Evolutionary conservation across 2,797 vertebrate genomes (phyloP).

Genomic region (Triplophysa yarkandensis): DNA sequence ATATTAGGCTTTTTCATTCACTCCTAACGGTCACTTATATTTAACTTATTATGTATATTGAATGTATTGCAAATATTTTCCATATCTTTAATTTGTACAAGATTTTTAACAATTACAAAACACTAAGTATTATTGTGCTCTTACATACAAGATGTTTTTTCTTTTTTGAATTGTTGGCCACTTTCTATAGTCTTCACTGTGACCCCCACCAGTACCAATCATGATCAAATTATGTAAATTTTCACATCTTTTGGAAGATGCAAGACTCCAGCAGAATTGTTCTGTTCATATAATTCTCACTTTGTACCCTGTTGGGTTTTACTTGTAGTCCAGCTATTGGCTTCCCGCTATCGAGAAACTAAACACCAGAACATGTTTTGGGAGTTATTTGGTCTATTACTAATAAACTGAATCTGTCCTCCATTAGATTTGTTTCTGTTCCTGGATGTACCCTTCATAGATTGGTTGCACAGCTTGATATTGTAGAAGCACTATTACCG

Average conservation of each 20-base stretch:
- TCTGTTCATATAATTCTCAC: conserved; percentile 29
- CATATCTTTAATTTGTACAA: no score
- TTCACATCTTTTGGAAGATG: conserved; percentile 27
- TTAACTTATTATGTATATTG: no score
- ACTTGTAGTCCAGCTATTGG: conserved; percentile 27
- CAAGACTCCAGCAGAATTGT: neutral
- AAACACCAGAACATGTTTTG: conserved; percentile 18
- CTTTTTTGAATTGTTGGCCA: neutral
- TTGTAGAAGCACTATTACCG: neutral
- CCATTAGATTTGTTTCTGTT: neutral
- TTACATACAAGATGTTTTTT: neutral
- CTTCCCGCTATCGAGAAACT: neutral
- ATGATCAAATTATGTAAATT: neutral
- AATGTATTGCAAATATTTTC: no score
- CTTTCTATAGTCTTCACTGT: neutral
- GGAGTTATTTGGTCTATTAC: neutral
- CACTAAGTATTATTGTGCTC: no score
- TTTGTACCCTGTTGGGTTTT: conserved; percentile 16
- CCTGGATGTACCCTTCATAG: conserved; percentile 12
- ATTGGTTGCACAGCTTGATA: neutral
- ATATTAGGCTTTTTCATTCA: no score
- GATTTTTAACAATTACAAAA: no score
- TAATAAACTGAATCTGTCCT: neutral
- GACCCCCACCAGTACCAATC: neutral
- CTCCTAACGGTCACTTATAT: no score